These are phyloP conservation scores for Myotis myotis DNA, from an alignment of 2,797 vertebrate genomes.

Conservation along the genomic window DNA sequence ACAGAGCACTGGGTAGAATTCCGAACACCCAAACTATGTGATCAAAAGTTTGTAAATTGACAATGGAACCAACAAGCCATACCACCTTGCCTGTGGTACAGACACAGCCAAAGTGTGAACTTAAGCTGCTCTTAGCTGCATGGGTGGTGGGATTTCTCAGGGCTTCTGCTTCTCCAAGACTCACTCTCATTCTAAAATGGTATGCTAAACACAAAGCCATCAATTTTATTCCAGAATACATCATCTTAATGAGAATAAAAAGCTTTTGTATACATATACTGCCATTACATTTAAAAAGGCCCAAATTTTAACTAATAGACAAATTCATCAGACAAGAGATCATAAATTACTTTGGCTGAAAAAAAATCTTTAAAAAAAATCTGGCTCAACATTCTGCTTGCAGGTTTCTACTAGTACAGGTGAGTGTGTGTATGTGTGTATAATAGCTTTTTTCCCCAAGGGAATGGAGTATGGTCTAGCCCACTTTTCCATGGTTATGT, in stretches of 20 bases:
- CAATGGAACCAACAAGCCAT: background rate
- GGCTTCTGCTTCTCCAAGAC: constrained; percentile 70
- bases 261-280: constrained; percentile 76
- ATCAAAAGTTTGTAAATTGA: background rate
- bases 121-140: background rate
- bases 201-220: constrained; percentile 75
- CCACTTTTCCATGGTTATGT: constrained; percentile 82
- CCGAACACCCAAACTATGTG: background rate
- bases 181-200: constrained; percentile 75
- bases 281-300: constrained; percentile 76
- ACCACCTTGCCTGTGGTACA: background rate
- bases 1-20: background rate
- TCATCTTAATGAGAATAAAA: constrained; percentile 77
- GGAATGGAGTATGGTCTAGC: constrained; percentile 61
- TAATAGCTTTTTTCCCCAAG: background rate
- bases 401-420: constrained; percentile 59
- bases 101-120: background rate
- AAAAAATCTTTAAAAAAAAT: constrained; percentile 73
- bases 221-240: constrained; percentile 79
- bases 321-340: constrained; percentile 77
- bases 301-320: constrained; percentile 77
- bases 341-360: constrained; percentile 83
- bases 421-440: background rate
- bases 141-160: background rate
- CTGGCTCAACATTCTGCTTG: constrained; percentile 82